These are phyloP conservation scores for Coregonus ussuriensis DNA, from an alignment of 2,797 vertebrate species.

Conservation along the genomic window DNA sequence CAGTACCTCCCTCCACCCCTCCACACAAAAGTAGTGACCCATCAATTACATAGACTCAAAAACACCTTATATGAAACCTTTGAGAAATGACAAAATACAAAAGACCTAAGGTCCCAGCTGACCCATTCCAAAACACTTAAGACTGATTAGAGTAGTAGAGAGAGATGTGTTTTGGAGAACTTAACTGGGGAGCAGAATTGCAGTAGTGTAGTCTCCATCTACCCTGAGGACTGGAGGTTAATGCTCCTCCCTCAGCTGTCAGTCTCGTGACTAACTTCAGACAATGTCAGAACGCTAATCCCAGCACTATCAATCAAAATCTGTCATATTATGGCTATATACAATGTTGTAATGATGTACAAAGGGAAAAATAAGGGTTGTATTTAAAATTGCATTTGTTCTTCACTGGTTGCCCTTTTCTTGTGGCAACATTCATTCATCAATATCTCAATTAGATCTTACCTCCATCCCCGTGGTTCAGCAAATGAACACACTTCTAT, in stretches of 20 bases:
- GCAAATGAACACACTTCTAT: background rate
- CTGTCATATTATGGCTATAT: too few species aligned
- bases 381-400: too few species aligned
- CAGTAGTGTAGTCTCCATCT: slow-evolving; percentile 40
- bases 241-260: slow-evolving; percentile 41
- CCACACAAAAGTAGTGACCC: background rate
- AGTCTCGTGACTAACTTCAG: slow-evolving; percentile 50
- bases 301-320: slow-evolving; percentile 20
- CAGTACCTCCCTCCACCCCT: too few species aligned
- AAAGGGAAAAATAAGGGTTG: too few species aligned
- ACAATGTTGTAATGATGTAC: too few species aligned
- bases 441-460: too few species aligned
- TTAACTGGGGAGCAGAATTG: slow-evolving; percentile 33
- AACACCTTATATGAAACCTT: background rate
- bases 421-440: too few species aligned
- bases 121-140: background rate
- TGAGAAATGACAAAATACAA: background rate
- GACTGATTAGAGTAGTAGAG: background rate
- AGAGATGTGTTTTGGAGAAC: background rate
- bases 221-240: slow-evolving; percentile 40
- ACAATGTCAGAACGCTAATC: slow-evolving; percentile 55
- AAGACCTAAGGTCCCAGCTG: background rate
- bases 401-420: too few species aligned
- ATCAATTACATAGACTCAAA: slow-evolving; percentile 11
- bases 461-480: too few species aligned